Percentiles rank a stretch among this genome's conserved stretches.
phyloP scores from a whole-genome alignment of 2,888 invertebrate genomes.

The Parapristionchus giblindavisi region DNA sequence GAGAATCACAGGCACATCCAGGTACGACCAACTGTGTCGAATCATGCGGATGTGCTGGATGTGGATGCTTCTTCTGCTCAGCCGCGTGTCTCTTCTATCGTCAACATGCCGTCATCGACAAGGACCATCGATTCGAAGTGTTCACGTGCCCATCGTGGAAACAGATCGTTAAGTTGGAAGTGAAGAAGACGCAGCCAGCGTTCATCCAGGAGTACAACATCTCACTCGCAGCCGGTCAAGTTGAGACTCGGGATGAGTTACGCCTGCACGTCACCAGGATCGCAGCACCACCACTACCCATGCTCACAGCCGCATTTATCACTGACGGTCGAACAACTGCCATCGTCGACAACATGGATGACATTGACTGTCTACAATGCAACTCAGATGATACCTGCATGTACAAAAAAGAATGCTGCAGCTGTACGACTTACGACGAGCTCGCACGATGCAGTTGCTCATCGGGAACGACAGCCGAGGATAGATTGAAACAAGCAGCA shows the following conservation, averaged over 20 bases:
- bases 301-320: neutral
- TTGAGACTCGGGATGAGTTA: neutral
- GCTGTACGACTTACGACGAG: neutral
- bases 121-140: neutral
- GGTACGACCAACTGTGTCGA: neutral
- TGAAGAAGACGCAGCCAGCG: neutral
- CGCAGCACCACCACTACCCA: neutral
- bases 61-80: neutral
- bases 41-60: neutral
- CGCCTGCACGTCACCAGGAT: neutral
- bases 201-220: neutral
- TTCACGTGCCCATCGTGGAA: neutral
- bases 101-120: neutral
- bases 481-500: neutral
- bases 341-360: neutral
- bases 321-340: neutral
- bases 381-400: neutral
- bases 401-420: neutral
- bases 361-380: neutral
- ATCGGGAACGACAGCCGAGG: neutral
- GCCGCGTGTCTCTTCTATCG: neutral
- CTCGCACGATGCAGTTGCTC: neutral
- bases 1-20: neutral
- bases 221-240: neutral
- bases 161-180: neutral